Base-by-base conservation (phyloP, 2,888 invertebrate species). In the Salpingus planirostris region DNA sequence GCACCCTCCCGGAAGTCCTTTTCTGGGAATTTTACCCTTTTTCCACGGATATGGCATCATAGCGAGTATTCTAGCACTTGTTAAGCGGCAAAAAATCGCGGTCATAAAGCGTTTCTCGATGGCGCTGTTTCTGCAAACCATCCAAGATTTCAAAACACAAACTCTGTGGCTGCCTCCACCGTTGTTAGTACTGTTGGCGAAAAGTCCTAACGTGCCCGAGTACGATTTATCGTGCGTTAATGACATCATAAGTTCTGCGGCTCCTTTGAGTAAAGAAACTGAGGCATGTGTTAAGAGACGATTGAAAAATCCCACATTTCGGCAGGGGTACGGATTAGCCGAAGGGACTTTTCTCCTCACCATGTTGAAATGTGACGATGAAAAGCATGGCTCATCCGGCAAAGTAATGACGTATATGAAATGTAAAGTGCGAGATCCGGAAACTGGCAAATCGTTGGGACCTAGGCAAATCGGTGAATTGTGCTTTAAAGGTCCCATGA, bases 281-380 rank as follows among this genome's bases (percentile, higher is more conserved):
- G 75, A 77, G 47, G 65, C 69, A 39, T 70, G 72, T 24, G 69
- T 76, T 12, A 60, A 62, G 8, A 53, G 68, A 12, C 40, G 58
- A 40, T 52, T 67, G 24, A 70, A 71, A 11, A 57, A 77, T 14
- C 64, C 69, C 25, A 61, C 61, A 25, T 72, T 83, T 38, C 71
- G 71, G 15, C 81, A 84, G 62, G 84, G 78, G 1, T 87, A 83
- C 54, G 86, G 86, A 1, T 65, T 86, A 47, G 86, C 85, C 5
- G 86, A 87, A 62, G 69, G 75, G 18, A 80, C 81, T 2, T 68
- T 80, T 52, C 72, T 69, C 12, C 63, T 70, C 27, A 39, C 66
- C 1, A 31, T 62, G 6, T 55, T 62, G 3, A 66, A 68, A 24
- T 44, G 46, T 0, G 27, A 34, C 7, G 47, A 43, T 13, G 23